Evolutionary conservation across 2,113 vertebrate genomes (phyloP), one percentile per base, ranked within the genome.

Genomic region (Chelonoidis abingdonii): DNA sequence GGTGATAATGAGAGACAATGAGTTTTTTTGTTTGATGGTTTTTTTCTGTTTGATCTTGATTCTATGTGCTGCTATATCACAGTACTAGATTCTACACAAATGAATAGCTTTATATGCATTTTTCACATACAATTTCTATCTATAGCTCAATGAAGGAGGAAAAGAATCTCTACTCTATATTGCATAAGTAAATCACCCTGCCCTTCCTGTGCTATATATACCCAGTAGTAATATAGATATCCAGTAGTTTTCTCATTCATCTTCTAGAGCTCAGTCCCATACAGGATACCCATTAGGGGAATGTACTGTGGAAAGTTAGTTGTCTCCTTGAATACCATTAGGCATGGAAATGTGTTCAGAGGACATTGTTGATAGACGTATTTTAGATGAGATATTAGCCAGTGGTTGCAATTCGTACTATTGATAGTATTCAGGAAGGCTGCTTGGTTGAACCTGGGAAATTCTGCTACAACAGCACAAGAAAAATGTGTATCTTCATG

Each of bases 31-130:
- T 95, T 96, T 96, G 89, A 95, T 88, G 96, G 57, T 3, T 9
- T 82, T 93, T 93, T 82, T 96, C 90, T 95, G 88, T 96, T 97
- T 97, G 92, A 97, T 97, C 92, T 91, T 94, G 54, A 24, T 29
- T 97, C 86, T 35, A 5, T 62, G 1, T 92, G 52, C 49, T 83
- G 86, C n/a, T 88, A 1, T 72, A 75, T 78, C 25, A 14, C 3
- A 84, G n/a, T 90, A 84, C 69, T 88, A 52, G 56, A n/a, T 52
- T 89, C 38, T 56, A 38, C 10, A 78, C 13, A 76, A 27, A 78
- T 25, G 6, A 47, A 47, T 47, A 29, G 44, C 75, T 78, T 47
- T 47, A 16, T 47, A 47, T 47, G 13, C 41, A 78, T 78, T 78
- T 47, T 47, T 78, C 72, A 76, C 11, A 44, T 76, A 13, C 11